Conservation (phyloP, 2,797 vertebrate genomes). For the Hozukius guyotensis region DNA sequence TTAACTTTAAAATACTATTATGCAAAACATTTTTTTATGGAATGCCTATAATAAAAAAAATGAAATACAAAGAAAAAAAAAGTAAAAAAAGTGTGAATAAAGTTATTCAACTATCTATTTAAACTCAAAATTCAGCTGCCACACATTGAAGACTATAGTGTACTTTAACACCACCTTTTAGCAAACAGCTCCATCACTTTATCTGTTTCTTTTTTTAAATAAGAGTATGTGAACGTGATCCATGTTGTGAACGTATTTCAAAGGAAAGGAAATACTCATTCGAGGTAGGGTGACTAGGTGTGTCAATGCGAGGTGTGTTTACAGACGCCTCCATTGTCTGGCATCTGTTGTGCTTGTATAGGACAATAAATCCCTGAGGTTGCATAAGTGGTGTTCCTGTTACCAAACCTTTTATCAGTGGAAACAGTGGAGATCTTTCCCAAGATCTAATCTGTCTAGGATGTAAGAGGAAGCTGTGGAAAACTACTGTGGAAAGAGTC, state of each 20-base stretch:
- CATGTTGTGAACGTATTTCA: conserved; percentile 5
- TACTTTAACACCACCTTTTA: not conserved
- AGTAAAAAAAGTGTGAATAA: not conserved
- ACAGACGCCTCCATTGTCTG: conserved; percentile 20
- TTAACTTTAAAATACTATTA: not conserved
- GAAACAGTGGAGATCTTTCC: not conserved
- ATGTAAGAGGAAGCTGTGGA: not conserved
- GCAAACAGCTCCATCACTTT: not conserved
- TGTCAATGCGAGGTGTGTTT: conserved; percentile 5
- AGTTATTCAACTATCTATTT: not conserved
- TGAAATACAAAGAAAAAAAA: not conserved
- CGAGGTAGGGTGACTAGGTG: not conserved
- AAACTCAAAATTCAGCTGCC: not conserved
- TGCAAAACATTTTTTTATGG: not conserved
- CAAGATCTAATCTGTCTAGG: not conserved
- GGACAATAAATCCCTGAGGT: conserved; percentile 5
- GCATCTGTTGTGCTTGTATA: not conserved
- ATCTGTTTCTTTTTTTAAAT: not conserved
- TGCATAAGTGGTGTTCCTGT: conserved; percentile 31
- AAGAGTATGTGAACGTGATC: not conserved
- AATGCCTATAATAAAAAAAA: not conserved
- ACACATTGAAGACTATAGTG: not conserved
- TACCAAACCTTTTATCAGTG: conserved; percentile 9
- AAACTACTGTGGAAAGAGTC: not conserved
- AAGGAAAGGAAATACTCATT: not conserved